Conservation (phyloP, 2,888 invertebrate genomes). For the Ctena decussata region DNA sequence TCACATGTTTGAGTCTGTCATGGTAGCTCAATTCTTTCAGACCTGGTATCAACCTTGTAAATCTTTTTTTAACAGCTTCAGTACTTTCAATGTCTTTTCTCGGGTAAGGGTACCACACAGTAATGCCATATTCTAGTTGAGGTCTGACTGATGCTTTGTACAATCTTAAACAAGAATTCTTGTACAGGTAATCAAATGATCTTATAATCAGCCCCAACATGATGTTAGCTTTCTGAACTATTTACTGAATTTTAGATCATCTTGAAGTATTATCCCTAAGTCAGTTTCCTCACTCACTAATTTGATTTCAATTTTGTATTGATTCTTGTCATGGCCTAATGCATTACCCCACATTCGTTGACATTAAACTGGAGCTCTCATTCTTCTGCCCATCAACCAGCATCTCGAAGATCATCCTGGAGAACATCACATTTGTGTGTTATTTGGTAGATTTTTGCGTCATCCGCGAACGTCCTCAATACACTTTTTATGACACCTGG, state of each 20-base stretch:
- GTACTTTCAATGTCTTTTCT: conserved; percentile 17
- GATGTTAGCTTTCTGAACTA: conserved; percentile 41
- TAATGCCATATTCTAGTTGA: conserved; percentile 13
- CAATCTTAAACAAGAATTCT: conserved; percentile 18
- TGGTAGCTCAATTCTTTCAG: background rate
- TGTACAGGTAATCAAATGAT: conserved; percentile 31
- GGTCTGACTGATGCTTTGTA: conserved; percentile 21
- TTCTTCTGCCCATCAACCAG: background rate
- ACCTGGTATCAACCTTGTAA: conserved; percentile 11
- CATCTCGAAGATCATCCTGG: background rate
- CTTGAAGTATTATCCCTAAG: conserved; percentile 27
- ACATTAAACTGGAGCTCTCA: conserved; percentile 14
- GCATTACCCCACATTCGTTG: conserved; percentile 22
- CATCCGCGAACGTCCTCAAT: conserved; percentile 21
- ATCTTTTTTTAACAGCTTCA: conserved; percentile 17
- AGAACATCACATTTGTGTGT: background rate
- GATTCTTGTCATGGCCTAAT: background rate
- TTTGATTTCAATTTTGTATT: background rate
- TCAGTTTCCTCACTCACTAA: background rate
- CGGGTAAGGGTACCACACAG: conserved; percentile 16
- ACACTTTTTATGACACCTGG: background rate
- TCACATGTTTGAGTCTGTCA: conserved; percentile 15
- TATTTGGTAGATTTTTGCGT: conserved; percentile 10
- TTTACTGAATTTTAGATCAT: conserved; percentile 24
- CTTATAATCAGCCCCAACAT: conserved; percentile 21